phyloP scores from a whole-genome alignment of 1,140 invertebrate species.

The Chironomus tepperi region DNA sequence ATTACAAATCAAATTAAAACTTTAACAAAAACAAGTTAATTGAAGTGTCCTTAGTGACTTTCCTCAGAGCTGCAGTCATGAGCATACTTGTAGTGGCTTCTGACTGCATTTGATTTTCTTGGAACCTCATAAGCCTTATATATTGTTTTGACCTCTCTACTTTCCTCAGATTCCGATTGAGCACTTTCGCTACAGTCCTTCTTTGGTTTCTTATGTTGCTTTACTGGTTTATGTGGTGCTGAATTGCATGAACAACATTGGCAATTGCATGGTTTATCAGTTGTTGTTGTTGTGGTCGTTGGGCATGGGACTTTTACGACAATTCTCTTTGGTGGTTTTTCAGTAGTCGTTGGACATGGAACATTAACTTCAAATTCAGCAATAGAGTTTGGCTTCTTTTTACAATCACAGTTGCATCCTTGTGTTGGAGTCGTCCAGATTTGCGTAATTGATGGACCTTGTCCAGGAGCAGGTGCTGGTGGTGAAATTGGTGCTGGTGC shows the following conservation, averaged over 20 bases:
- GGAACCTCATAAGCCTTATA: neutral
- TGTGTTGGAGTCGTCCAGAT: neutral
- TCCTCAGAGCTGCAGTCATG: too few relatives aligned
- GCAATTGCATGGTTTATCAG: neutral
- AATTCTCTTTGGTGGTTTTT: neutral
- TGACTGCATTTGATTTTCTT: neutral
- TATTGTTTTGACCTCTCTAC: neutral
- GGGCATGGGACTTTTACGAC: slow-evolving; percentile 12
- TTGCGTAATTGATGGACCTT: neutral
- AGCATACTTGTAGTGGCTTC: too few relatives aligned
- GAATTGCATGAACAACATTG: slow-evolving; percentile 11
- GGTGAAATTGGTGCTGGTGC: neutral
- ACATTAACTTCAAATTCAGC: slow-evolving; percentile 10
- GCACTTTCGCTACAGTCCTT: neutral
- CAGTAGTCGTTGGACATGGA: neutral
- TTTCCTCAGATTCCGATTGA: neutral
- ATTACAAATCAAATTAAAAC: too few relatives aligned
- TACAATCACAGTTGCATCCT: neutral
- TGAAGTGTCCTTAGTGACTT: too few relatives aligned
- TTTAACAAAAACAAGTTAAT: too few relatives aligned
- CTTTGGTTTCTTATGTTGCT: neutral
- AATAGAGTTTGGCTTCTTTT: neutral
- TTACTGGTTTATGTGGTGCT: neutral
- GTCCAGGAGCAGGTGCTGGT: neutral
- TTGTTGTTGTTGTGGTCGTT: slow-evolving; percentile 9